Percentiles rank a stretch among this genome's conserved stretches.
These are phyloP conservation scores for Daubentonia madagascariensis DNA, from an alignment of 2,113 vertebrate genomes.

Conservation along the genomic window DNA sequence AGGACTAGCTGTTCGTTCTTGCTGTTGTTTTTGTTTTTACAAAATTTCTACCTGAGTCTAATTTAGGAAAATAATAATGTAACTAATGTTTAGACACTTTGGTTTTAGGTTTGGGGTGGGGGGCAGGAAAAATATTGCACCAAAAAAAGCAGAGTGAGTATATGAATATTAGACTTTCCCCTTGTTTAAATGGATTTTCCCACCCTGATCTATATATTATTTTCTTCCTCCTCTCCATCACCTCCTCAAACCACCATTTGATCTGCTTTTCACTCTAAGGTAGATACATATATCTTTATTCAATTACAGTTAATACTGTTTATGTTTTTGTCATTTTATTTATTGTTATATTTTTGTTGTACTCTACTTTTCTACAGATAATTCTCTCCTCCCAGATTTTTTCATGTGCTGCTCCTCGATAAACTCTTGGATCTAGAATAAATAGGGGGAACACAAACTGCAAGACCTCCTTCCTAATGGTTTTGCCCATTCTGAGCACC, in stretches of 20 bases:
- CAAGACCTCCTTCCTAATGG: not conserved
- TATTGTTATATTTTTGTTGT: not conserved
- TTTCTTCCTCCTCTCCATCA: not conserved
- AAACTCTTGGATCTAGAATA: not conserved
- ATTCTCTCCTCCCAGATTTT: not conserved
- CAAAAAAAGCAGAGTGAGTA: not conserved
- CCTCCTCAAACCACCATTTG: not conserved
- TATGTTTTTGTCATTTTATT: not conserved
- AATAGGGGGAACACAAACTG: not conserved
- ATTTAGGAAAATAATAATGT: not conserved
- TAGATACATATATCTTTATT: not conserved
- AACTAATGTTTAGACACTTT: not conserved
- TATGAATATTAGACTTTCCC: not conserved
- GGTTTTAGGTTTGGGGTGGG: not conserved
- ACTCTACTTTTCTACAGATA: not conserved
- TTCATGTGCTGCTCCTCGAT: not conserved
- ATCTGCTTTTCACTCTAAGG: not conserved
- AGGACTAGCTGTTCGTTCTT: not conserved
- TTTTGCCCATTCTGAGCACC: not conserved
- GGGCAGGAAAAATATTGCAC: not conserved
- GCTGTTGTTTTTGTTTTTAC: not conserved
- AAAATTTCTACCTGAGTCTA: not conserved
- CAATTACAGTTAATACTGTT: not conserved
- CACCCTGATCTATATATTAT: not conserved
- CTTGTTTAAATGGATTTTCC: not conserved